A percentile compares a stretch with the other conserved stretches of the same genome.
Conservation (phyloP, 2,797 vertebrate genomes). For the Centropyge bicolor region DNA sequence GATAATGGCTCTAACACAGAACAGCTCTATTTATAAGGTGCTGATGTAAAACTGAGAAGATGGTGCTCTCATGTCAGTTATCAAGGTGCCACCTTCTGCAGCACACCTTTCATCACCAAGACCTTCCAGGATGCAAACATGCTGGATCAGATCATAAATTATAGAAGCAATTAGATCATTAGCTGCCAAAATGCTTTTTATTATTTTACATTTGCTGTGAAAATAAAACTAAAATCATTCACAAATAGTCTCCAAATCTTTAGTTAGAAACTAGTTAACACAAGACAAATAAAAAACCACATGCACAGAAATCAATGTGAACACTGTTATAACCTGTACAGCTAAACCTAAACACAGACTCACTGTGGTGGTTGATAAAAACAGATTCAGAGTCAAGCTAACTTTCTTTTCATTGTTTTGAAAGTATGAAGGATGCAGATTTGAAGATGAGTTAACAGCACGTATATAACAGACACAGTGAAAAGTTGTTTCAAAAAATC, state of each 20-base stretch:
- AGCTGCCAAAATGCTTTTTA: too few species aligned
- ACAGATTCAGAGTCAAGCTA: not conserved
- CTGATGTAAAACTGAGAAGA: slow-evolving; percentile 17
- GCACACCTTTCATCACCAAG: slow-evolving; percentile 42
- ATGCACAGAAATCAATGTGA: not conserved
- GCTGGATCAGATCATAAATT: not conserved
- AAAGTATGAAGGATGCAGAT: not conserved
- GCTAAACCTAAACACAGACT: not conserved
- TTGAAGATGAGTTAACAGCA: not conserved
- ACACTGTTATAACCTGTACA: not conserved
- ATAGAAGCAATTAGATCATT: not conserved
- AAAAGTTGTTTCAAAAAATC: not conserved
- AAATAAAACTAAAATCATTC: too few species aligned
- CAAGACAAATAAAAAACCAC: not conserved
- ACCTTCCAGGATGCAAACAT: slow-evolving; percentile 5
- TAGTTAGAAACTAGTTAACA: not conserved
- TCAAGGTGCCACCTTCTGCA: slow-evolving; percentile 54
- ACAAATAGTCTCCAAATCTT: not conserved
- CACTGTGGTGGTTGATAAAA: not conserved
- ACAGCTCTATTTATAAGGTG: slow-evolving; percentile 55
- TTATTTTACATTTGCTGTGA: too few species aligned
- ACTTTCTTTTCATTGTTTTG: not conserved
- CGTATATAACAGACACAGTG: not conserved
- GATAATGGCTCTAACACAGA: not conserved
- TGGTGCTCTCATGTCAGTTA: slow-evolving; percentile 20